Base-by-base conservation (phyloP, 2,113 vertebrate genomes). In the Calyptomena viridis region DNA sequence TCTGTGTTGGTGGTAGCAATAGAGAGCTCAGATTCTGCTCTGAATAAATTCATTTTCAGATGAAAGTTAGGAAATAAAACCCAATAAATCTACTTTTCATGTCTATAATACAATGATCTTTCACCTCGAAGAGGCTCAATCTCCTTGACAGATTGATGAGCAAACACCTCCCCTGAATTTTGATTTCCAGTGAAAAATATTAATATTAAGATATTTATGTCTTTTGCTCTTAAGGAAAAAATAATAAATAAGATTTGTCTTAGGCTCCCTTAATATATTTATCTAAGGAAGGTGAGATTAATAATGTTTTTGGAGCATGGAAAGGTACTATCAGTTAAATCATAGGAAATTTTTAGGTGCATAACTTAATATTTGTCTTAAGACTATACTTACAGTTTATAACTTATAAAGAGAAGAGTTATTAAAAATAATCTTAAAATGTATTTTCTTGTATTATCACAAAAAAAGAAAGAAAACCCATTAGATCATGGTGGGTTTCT, bases 401-500 rank as follows among this genome's bases (percentile, higher is more conserved):
- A 82, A 30, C 16, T 52, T 46, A 77, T 85, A 58, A 39, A 58
- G 30, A 53, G 7, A 68, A 82, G 17, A 5, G 15, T 10, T 44
- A 64, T 28, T 46, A 47, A 47, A 72, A 64, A 23, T 12, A 0
- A 11, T 40, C 46, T 46, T 4, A 8, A 64, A 27, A 46, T 6
- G 7, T 19, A 8, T 55, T 63, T 74, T 46, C 40, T 37, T 35
- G 19, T 12, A 20, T 40, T 42, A 52, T 19, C 20, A 67, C 39
- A 27, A 71, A 64, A 73, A 73, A 35, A 5, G 3, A 50, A 33
- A 16, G 7, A 46, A 46, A 15, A 39, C 39, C 21, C 5, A 17
- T 69, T 33, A 33, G 15, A 11, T 20, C 10, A 53, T 2, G 4
- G 12, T 31, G 19, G 13, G 3, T 0, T 1, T 47, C 68, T 84